A percentile compares a stretch with the other conserved stretches of the same genome.
Evolutionary conservation across 2,113 vertebrate genomes (phyloP).

Genomic region (Corvus cornix): DNA sequence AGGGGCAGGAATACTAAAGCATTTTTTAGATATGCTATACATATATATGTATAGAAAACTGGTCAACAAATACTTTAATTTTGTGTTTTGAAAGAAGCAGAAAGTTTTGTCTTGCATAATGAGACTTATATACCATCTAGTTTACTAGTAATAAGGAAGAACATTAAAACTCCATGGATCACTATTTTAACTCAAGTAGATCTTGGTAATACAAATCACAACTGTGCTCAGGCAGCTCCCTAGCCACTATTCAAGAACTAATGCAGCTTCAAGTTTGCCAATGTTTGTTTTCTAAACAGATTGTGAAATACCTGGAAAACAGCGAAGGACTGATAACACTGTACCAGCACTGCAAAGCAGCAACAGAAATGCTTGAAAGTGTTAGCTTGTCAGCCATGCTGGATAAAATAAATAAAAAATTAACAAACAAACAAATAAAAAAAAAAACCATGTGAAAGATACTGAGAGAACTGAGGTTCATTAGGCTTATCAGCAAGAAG

Average conservation of each 20-base stretch:
- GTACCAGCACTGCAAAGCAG: accelerated
- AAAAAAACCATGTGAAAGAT: neutral
- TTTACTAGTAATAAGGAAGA: neutral
- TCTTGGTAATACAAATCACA: neutral
- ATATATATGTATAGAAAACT: neutral
- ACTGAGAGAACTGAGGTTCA: neutral
- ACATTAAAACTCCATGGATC: neutral
- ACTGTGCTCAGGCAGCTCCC: neutral
- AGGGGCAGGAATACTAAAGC: neutral
- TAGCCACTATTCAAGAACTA: neutral
- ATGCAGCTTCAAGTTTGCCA: neutral
- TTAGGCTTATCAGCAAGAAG: neutral
- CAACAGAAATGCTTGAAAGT: neutral
- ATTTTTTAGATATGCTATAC: neutral
- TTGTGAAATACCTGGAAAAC: neutral
- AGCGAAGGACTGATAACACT: neutral
- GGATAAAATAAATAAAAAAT: neutral
- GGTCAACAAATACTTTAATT: neutral
- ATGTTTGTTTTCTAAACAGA: neutral
- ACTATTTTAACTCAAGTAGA: neutral
- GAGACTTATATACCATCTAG: neutral
- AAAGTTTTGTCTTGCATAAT: neutral
- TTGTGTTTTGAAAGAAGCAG: neutral
- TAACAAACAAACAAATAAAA: neutral
- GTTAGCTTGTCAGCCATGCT: neutral